phyloP scores from a whole-genome alignment of 2,797 vertebrate genomes.

The Sardinella longiceps region DNA sequence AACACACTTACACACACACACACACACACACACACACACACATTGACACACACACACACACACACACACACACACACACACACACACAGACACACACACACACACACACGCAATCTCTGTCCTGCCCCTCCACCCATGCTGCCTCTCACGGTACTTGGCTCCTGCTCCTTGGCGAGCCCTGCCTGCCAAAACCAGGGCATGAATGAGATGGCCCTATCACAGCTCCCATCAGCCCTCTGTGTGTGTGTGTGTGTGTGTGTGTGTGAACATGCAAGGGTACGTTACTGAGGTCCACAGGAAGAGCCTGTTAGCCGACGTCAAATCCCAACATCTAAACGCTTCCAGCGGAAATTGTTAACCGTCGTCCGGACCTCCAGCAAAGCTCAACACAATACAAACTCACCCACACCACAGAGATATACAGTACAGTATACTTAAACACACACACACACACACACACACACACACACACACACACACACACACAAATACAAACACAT shows the following conservation, averaged over 20 bases:
- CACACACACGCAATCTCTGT: background rate
- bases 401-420: too few relatives aligned
- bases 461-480: background rate
- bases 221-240: slow-evolving; percentile 36
- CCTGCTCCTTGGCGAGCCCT: slow-evolving; percentile 23
- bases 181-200: slow-evolving; percentile 50
- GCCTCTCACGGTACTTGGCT: slow-evolving; percentile 41
- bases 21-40: slow-evolving; percentile 11
- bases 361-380: slow-evolving; percentile 44
- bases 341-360: slow-evolving; percentile 38
- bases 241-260: background rate
- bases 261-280: slow-evolving; percentile 35
- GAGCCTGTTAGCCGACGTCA: slow-evolving; percentile 40
- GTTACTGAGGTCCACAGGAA: slow-evolving; percentile 47
- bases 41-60: background rate
- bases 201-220: slow-evolving; percentile 48
- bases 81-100: background rate
- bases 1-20: background rate
- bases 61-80: slow-evolving; percentile 19
- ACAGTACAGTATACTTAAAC: too few relatives aligned
- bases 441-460: background rate
- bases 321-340: slow-evolving; percentile 30
- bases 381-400: background rate
- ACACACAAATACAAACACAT: too few relatives aligned
- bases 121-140: background rate